These are phyloP conservation scores for Tetanocera ferruginea DNA, from an alignment of 2,888 invertebrate genomes.

Conservation along the genomic window DNA sequence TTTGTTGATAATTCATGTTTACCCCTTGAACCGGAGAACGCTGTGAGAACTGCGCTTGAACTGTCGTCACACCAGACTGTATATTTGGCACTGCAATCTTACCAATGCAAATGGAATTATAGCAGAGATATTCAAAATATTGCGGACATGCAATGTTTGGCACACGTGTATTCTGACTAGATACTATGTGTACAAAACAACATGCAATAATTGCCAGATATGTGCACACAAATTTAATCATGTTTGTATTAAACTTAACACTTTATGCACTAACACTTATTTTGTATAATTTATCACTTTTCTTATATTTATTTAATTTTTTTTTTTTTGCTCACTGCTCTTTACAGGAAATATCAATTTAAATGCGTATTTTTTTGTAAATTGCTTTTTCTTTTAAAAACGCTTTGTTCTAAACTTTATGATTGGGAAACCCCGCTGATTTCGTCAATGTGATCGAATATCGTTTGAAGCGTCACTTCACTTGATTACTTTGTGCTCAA, in stretches of 20 bases:
- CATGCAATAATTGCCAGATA: not conserved
- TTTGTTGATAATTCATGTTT: conserved; percentile 34
- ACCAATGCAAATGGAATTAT: conserved; percentile 50
- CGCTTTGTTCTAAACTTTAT: too few species aligned
- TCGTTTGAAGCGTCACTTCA: too few species aligned
- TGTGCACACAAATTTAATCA: not conserved
- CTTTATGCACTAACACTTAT: not conserved
- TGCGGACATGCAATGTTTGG: conserved; percentile 56
- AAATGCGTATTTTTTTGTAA: not conserved
- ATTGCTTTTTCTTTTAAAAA: too few species aligned
- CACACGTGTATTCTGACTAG: conserved; percentile 44
- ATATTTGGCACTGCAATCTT: conserved; percentile 51
- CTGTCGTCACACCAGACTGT: conserved; percentile 27
- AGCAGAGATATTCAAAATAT: conserved; percentile 54
- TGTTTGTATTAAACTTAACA: not conserved
- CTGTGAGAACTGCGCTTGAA: conserved; percentile 57
- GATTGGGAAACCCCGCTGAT: too few species aligned
- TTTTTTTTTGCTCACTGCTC: not conserved
- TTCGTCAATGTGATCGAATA: too few species aligned
- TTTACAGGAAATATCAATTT: not conserved
- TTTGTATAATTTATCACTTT: not conserved
- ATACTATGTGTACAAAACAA: not conserved
- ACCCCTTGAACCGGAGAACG: conserved; percentile 51
- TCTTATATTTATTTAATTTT: not conserved
- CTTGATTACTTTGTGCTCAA: too few species aligned